Percentiles rank a stretch among this genome's conserved stretches.
Conservation (phyloP, 1,140 invertebrate species). For the Ridgeia piscesae region DNA sequence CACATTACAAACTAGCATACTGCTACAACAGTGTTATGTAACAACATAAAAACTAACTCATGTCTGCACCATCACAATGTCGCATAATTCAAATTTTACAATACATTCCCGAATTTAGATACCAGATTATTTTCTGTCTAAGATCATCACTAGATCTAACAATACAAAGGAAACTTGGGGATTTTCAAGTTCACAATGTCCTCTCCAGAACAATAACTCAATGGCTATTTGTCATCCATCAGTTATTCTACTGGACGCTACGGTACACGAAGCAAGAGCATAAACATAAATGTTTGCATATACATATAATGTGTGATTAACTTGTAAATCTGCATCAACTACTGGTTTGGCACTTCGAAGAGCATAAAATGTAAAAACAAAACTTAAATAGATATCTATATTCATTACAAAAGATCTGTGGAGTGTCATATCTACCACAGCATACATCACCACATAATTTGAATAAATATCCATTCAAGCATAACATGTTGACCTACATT, state of each 20-base stretch:
- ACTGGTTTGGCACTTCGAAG: not conserved
- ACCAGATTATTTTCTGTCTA: not conserved
- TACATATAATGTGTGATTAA: not conserved
- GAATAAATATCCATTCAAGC: not conserved
- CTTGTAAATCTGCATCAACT: not conserved
- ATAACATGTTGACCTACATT: not conserved
- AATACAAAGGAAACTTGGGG: not conserved
- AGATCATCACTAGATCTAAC: not conserved
- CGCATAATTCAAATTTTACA: not conserved
- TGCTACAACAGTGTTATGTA: not conserved
- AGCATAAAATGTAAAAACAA: not conserved
- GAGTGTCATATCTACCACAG: not conserved
- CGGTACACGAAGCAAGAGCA: not conserved
- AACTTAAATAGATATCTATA: not conserved
- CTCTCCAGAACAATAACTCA: not conserved
- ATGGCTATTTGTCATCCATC: not conserved
- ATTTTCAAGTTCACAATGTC: too few species aligned
- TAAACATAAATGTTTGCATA: not conserved
- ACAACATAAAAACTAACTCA: not conserved
- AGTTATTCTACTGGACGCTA: not conserved
- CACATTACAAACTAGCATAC: not conserved
- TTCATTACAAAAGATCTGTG: not conserved
- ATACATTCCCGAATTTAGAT: not conserved
- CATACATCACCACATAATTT: not conserved
- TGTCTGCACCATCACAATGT: not conserved